Percentiles rank a stretch among this genome's conserved stretches.
These are phyloP conservation scores for Adelphocoris suturalis DNA, from an alignment of 2,888 invertebrate genomes.

Conservation along the genomic window DNA sequence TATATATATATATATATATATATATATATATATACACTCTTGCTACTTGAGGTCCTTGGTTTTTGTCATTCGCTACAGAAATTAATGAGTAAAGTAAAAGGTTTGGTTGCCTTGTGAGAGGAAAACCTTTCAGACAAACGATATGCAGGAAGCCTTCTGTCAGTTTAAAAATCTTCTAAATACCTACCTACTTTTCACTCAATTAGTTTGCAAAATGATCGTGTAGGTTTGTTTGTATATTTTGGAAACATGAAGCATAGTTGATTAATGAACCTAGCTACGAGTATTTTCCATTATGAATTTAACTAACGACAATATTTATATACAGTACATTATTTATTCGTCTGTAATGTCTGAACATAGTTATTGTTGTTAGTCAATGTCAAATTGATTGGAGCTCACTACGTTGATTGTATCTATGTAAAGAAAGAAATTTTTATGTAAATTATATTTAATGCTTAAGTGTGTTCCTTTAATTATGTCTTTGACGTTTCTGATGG, in stretches of 20 bases:
- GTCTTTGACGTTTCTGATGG: background rate
- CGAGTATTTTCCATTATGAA: constrained; percentile 8
- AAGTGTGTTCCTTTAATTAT: constrained; percentile 51
- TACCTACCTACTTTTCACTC: constrained; percentile 1
- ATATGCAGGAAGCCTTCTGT: constrained; percentile 24
- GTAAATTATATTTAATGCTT: constrained; percentile 55
- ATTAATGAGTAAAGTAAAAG: too few species aligned
- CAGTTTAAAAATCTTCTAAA: constrained; percentile 11
- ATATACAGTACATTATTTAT: constrained; percentile 46
- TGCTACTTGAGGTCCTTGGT: too few species aligned
- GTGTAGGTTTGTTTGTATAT: constrained; percentile 21
- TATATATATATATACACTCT: too few species aligned
- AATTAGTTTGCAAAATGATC: background rate
- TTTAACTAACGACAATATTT: constrained; percentile 46
- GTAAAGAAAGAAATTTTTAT: constrained; percentile 46
- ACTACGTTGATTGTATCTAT: constrained; percentile 44
- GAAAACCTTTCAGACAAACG: too few species aligned
- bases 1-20: too few species aligned
- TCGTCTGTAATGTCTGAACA: constrained; percentile 34
- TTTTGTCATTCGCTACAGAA: too few species aligned
- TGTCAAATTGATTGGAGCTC: constrained; percentile 44
- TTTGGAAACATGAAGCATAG: constrained; percentile 36
- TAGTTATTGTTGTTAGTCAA: constrained; percentile 48
- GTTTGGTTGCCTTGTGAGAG: too few species aligned
- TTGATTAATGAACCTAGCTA: constrained; percentile 41